Evolutionary conservation across 37 sponge, comb jelly and placozoan genomes (phyloP).

Genomic region (Oscarella lobularis): DNA sequence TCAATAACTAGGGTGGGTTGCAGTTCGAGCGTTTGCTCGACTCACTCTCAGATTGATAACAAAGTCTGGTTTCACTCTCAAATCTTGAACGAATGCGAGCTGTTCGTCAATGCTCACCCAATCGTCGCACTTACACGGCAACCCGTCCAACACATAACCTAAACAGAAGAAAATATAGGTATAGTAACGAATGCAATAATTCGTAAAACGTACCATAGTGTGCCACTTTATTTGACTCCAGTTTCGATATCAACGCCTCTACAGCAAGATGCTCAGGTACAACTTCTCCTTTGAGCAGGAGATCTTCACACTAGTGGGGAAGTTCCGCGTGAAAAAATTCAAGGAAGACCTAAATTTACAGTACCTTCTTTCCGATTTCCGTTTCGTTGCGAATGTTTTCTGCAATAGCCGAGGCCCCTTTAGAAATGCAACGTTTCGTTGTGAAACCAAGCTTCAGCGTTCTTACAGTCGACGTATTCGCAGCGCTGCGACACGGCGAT

Average conservation of each 20-base stretch:
- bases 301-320: not conserved
- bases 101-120: conserved; percentile 70
- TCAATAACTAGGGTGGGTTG: not conserved
- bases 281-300: not conserved
- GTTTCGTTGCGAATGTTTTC: too few relatives aligned
- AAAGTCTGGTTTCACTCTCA: conserved; percentile 63
- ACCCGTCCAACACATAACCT: conserved; percentile 89
- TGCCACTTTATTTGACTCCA: not conserved
- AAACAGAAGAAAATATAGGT: too few relatives aligned
- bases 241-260: not conserved
- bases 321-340: too few relatives aligned
- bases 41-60: conserved; percentile 87
- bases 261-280: not conserved
- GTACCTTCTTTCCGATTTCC: too few relatives aligned
- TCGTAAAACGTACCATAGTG: too few relatives aligned
- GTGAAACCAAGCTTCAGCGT: too few relatives aligned
- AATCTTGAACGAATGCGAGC: conserved; percentile 29
- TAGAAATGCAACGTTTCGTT: too few relatives aligned
- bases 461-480: not conserved
- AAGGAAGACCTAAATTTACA: too few relatives aligned
- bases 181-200: too few relatives aligned
- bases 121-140: conserved; percentile 37
- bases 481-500: not conserved
- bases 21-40: not conserved
- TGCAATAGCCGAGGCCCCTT: too few relatives aligned